phyloP scores from a whole-genome alignment of 2,797 vertebrate genomes.

The Gallinago solitaria region DNA sequence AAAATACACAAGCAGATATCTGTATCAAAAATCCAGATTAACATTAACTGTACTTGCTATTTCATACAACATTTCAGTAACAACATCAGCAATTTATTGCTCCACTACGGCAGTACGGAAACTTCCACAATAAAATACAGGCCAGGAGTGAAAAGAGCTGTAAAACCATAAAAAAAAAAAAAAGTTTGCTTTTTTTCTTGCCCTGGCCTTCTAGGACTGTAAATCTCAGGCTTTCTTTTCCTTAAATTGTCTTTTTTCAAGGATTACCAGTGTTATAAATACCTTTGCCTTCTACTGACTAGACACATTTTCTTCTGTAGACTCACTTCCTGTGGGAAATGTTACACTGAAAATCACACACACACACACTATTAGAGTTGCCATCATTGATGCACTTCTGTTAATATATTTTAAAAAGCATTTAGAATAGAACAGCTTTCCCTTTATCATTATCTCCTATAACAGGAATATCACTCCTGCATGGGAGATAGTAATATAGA shows the following conservation, averaged over 20 bases:
- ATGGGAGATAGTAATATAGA: neutral
- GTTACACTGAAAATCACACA: conserved; percentile 65
- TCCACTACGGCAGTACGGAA: conserved; percentile 34
- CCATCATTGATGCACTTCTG: neutral
- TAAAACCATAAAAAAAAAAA: conserved; percentile 78
- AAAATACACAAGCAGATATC: neutral
- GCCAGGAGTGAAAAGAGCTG: conserved; percentile 75
- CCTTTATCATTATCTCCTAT: neutral
- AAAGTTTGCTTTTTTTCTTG: conserved; percentile 52
- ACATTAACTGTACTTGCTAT: neutral
- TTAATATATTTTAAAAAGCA: neutral
- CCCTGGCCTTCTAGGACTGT: conserved; percentile 81
- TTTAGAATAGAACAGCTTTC: conserved; percentile 8
- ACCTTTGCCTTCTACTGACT: conserved; percentile 71
- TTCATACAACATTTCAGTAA: conserved; percentile 28
- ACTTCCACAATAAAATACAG: conserved; percentile 53
- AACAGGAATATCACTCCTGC: conserved; percentile 46
- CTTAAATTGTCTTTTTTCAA: conserved; percentile 69
- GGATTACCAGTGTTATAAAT: conserved; percentile 78
- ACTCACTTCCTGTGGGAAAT: conserved; percentile 73
- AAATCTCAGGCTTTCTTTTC: conserved; percentile 78
- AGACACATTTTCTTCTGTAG: conserved; percentile 69
- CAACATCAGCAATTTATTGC: conserved; percentile 18
- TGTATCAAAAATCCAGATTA: neutral
- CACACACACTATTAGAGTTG: conserved; percentile 22